Conservation (phyloP, 1,140 invertebrate species). For the Gerris buenoi region DNA sequence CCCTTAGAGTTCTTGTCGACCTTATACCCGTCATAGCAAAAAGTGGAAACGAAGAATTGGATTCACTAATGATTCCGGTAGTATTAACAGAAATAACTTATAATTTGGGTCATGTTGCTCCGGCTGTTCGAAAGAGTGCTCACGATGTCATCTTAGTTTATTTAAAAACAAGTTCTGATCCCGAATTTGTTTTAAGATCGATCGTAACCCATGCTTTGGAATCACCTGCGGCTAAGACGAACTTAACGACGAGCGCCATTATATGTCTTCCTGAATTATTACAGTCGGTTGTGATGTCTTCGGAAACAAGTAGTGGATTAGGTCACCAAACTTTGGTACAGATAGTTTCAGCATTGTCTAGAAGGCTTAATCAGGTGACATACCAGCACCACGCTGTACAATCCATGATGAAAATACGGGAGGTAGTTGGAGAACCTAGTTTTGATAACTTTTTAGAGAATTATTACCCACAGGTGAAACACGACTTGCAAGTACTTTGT, state of each 20-base stretch:
- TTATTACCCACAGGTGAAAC: slow-evolving; percentile 37
- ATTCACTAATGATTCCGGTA: slow-evolving; percentile 36
- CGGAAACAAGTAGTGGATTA: slow-evolving; percentile 5
- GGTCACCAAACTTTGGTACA: slow-evolving; percentile 22
- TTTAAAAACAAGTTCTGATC: slow-evolving; percentile 38
- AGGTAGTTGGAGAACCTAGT: slow-evolving; percentile 42
- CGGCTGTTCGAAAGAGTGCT: slow-evolving; percentile 57
- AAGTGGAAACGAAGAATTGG: slow-evolving; percentile 34
- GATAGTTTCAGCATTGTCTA: slow-evolving; percentile 39
- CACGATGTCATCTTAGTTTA: slow-evolving; percentile 51
- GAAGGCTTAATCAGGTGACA: slow-evolving; percentile 45
- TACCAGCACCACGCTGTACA: slow-evolving; percentile 51
- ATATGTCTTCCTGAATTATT: slow-evolving; percentile 30
- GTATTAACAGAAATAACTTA: slow-evolving; percentile 48
- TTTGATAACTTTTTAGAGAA: slow-evolving; percentile 38
- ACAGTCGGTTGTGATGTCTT: slow-evolving; percentile 23
- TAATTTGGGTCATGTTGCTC: slow-evolving; percentile 56
- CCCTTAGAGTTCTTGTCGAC: slow-evolving; percentile 54
- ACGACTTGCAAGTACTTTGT: slow-evolving; percentile 48
- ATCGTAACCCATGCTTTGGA: slow-evolving; percentile 48
- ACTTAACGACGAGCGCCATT: slow-evolving; percentile 23
- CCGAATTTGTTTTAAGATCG: slow-evolving; percentile 40
- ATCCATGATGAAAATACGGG: slow-evolving; percentile 46
- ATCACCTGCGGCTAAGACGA: slow-evolving; percentile 17
- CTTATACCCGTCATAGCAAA: slow-evolving; percentile 46